Evolutionary conservation across 2,113 vertebrate species (phyloP).

Genomic region (Prunella fulvescens): DNA sequence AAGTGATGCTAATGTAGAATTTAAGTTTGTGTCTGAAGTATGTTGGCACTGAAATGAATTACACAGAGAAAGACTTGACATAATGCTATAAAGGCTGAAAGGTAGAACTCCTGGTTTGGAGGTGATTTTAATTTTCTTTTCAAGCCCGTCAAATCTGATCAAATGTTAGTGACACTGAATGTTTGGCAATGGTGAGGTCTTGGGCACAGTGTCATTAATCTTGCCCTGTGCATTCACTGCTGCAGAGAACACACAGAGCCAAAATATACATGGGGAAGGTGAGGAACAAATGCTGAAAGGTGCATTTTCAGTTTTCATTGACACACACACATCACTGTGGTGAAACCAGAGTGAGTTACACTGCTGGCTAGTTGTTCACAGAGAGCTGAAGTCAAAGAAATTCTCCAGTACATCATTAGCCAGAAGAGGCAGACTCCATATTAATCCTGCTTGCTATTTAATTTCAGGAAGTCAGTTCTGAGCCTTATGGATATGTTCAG

Average conservation of each 20-base stretch:
- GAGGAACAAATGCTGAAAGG: accelerated
- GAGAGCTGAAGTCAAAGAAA: background rate
- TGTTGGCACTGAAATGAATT: background rate
- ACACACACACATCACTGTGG: accelerated
- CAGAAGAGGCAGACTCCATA: background rate
- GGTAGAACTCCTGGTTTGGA: background rate
- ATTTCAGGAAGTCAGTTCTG: background rate
- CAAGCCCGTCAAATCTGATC: background rate
- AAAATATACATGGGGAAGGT: background rate
- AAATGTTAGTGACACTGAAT: background rate
- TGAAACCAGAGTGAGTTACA: background rate
- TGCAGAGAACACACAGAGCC: background rate
- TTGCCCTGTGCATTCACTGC: background rate
- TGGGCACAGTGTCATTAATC: background rate
- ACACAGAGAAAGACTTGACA: background rate
- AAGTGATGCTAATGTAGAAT: background rate
- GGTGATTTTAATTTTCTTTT: background rate
- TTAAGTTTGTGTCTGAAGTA: background rate
- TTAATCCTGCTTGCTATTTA: slow-evolving; percentile 30
- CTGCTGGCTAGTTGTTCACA: background rate
- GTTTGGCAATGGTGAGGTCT: background rate
- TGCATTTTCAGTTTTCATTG: background rate
- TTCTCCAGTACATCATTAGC: background rate
- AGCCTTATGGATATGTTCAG: background rate
- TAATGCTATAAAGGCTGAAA: background rate